Evolutionary conservation across 2,888 invertebrate species (phyloP).

Genomic region (Cerastis leucographa): DNA sequence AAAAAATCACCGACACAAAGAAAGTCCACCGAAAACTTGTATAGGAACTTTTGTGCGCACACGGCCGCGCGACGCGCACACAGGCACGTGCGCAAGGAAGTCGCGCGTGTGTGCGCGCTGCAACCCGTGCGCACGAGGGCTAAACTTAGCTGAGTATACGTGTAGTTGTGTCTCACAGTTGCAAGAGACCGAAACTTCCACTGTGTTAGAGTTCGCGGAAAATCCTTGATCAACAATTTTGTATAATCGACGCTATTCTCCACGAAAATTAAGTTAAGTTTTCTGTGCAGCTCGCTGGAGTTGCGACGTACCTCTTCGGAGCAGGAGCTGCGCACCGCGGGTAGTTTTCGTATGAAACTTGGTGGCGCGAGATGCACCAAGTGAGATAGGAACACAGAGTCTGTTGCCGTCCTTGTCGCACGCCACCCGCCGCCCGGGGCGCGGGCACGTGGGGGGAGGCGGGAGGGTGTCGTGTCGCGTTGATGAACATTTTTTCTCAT

Average conservation of each 20-base stretch:
- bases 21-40: conserved; percentile 90
- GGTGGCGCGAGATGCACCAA: conserved; percentile 88
- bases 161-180: conserved; percentile 84
- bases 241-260: conserved; percentile 33
- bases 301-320: conserved; percentile 69
- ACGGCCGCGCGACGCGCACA: conserved; percentile 72
- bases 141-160: conserved; percentile 85
- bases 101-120: conserved; percentile 81
- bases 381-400: conserved; percentile 75
- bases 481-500: conserved; percentile 91
- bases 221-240: conserved; percentile 50
- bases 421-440: conserved; percentile 87
- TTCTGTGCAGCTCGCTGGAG: conserved; percentile 33
- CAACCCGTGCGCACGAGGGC: conserved; percentile 81
- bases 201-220: conserved; percentile 69
- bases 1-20: conserved; percentile 91
- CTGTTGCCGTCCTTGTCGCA: conserved; percentile 75
- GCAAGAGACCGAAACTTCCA: conserved; percentile 87
- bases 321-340: conserved; percentile 85
- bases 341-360: conserved; percentile 90
- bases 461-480: conserved; percentile 88
- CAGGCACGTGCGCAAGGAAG: conserved; percentile 76
- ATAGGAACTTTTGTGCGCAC: conserved; percentile 88
- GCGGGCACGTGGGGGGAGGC: conserved; percentile 73
- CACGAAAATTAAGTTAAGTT: conserved; percentile 48